phyloP scores from a whole-genome alignment of 2,888 invertebrate genomes.

The Dinocampus coccinellae region DNA sequence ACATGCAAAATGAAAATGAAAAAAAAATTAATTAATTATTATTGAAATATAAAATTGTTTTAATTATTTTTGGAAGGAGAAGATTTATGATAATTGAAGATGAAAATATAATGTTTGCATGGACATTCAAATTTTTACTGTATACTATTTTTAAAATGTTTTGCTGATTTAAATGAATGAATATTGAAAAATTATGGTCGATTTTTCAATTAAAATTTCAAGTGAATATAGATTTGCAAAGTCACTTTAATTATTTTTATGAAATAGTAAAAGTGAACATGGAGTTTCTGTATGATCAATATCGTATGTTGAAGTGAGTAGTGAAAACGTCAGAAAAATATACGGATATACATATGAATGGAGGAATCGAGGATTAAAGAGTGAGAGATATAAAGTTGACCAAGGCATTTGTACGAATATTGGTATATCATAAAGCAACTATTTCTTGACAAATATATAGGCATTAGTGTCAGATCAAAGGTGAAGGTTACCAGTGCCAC shows the following conservation, averaged over 20 bases:
- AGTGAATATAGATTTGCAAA: constrained; percentile 3
- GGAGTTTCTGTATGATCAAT: constrained; percentile 30
- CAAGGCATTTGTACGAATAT: constrained; percentile 18
- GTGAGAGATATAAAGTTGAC: constrained; percentile 11
- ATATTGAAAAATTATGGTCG: constrained; percentile 10
- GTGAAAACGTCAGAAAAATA: constrained; percentile 6
- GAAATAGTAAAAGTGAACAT: constrained; percentile 30
- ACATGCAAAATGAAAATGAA: not conserved
- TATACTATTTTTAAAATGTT: too few relatives aligned
- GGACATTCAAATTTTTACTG: too few relatives aligned
- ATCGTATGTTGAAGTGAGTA: constrained; percentile 11
- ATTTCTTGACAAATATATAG: constrained; percentile 56
- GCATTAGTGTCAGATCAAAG: constrained; percentile 51
- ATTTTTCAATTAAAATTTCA: constrained; percentile 1
- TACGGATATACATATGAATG: not conserved
- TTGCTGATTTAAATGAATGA: not conserved
- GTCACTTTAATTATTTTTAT: constrained; percentile 38
- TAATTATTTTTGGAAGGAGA: too few relatives aligned
- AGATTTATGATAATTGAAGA: too few relatives aligned
- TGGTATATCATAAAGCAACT: constrained; percentile 51
- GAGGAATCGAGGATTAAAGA: not conserved
- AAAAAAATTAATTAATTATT: too few relatives aligned
- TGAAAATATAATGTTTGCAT: too few relatives aligned
- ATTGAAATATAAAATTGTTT: not conserved
- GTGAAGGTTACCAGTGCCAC: constrained; percentile 6